Evolutionary conservation across 2,888 invertebrate genomes (phyloP), one percentile per base, ranked within the genome.

Genomic region (Corythucha ciliata): DNA sequence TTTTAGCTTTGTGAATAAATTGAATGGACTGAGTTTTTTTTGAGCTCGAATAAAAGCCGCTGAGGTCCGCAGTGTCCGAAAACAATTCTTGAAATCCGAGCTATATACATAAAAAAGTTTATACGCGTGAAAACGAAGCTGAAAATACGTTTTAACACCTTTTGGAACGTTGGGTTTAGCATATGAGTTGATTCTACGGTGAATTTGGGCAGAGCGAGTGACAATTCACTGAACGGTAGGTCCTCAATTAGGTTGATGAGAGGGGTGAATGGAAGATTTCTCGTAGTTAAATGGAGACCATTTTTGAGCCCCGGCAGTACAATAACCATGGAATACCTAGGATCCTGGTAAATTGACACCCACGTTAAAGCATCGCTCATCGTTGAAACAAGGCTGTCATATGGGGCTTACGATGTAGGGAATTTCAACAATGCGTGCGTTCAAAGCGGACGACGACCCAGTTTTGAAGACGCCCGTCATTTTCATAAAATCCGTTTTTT

Each of bases 401-500:
- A 20, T 2, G 14, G 14, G 20, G 42, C 51, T 47, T 69, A 84
- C 84, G 67, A 79, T 74, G 61, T 86, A 87, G n/a, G 84, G 84
- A 50, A 87, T 65, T 61, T 80, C 77, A 22, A 86, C 68, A 37
- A 80, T 78, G 60, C 80, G 74, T 24, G 83, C 78, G 59, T 83
- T 78, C 7, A 84, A 67, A 8, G 74, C 73, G 2, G 75, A 71
- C 32, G 83, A 62, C 20, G 25, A n/a, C 2, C 74, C 78, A 52
- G 79, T 78, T 63, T 74, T 74, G 64, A 79, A 82, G 16, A 65
- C 68, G 10, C 79, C 78, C 16, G 70, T 70, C 27, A 75, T 72
- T 63, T 77, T 77, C 83, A 87, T 85, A 77, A 83, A 78, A 0
- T 73, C 69, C 0, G 76, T 73, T 58, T 75, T 72, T 53, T 74